These are phyloP conservation scores for Heliopora coerulea DNA, from an alignment of 92 coral and sea anemone genomes.

Conservation along the genomic window DNA sequence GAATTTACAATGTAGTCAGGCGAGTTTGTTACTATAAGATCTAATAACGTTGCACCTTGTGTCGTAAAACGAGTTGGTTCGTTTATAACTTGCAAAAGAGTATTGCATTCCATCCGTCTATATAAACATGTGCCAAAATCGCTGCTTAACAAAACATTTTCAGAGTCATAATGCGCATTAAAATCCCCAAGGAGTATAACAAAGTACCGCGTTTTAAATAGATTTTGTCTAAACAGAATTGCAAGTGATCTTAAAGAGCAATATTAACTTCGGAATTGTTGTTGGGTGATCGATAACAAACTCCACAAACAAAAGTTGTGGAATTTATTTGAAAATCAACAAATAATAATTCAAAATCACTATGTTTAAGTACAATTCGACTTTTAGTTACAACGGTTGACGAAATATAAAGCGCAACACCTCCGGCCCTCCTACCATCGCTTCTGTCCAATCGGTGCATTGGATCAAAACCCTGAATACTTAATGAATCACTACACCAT, in stretches of 20 bases:
- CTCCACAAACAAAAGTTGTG: neutral
- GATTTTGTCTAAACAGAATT: constrained; percentile 6
- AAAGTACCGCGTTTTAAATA: constrained; percentile 2
- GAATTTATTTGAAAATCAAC: neutral
- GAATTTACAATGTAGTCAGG: constrained; percentile 52
- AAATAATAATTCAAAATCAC: constrained; percentile 5
- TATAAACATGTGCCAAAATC: constrained; percentile 12
- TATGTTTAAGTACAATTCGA: neutral
- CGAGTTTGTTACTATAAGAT: constrained; percentile 49
- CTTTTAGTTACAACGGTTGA: neutral
- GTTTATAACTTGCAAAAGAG: constrained; percentile 27
- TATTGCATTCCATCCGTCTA: constrained; percentile 27
- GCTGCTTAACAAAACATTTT: neutral
- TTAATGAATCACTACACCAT: neutral
- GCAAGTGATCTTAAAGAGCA: constrained; percentile 10
- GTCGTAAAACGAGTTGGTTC: constrained; percentile 43
- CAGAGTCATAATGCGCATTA: constrained; percentile 9
- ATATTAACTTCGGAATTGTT: neutral
- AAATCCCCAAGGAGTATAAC: constrained; percentile 33
- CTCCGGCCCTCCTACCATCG: constrained; percentile 23
- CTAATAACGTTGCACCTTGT: constrained; percentile 31
- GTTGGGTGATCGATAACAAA: constrained; percentile 18
- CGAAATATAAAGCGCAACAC: constrained; percentile 7
- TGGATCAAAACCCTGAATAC: neutral
- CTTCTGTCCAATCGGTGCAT: neutral